Base-by-base conservation (phyloP, 2,888 invertebrate species). In the Matsumyia berberina region DNA sequence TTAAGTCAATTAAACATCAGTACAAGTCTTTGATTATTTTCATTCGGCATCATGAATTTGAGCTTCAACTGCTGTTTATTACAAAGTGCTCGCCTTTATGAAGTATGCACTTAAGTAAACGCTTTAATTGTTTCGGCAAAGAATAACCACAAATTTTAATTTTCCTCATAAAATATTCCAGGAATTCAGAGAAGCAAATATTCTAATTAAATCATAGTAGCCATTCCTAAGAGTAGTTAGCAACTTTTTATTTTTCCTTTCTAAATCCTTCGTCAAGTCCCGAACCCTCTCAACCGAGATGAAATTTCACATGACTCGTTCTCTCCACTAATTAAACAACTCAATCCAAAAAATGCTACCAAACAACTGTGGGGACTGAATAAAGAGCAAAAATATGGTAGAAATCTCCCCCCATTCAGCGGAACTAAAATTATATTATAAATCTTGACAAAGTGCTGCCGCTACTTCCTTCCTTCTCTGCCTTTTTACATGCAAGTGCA, bases 381-480 rank as follows among this genome's bases (percentile, higher is more conserved):
- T 9, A 53, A 55, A 33, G 33, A 55, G 29, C 2, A 0, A 44
- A 11, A 44, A 44, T 11, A 24, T 5, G n/a, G 12, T 31, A 31
- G 31, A 31, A 39, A 24, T 24, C 33, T 5, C 29, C 17, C 29
- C 58, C 15, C 15, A 31, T 44, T 15, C 9, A 44, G 31, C 12
- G 60, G 31, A 42, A 62, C 60, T 42, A 15, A 39, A 62, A 62
- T 62, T 62, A 33, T 44, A 62, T 62, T 62, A 62, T 33, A 62
- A 62, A 15, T 62, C 60, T 62, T 62, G 60, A 44, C 60, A 62
- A 62, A 62, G 44, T 62, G 44, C 24, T 33, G 60, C 31, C 35
- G 15, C 29, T 12, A 31, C 60, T 62, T 62, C 60, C 44, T 44
- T 44, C 44, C 44, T 44, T 31, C 44, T 17, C 44, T 11, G 31